Evolutionary conservation across 2,888 invertebrate species (phyloP).

Genomic region (Amphiduros pacificus): DNA sequence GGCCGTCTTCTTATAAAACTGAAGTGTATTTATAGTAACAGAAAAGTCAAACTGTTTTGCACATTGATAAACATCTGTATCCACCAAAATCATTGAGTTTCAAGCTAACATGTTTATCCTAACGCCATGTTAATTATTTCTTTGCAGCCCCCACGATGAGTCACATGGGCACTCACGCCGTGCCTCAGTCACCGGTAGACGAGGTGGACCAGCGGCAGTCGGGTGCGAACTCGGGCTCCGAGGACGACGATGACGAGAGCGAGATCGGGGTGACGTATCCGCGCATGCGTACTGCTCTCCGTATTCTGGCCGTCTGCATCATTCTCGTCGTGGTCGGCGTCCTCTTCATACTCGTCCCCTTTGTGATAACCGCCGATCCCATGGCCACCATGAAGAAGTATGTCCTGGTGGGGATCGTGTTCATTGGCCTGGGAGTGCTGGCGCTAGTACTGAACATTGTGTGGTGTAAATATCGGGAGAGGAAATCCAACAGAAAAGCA

Average conservation of each 20-base stretch:
- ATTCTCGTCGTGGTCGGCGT: not conserved
- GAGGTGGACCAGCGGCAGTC: too few species aligned
- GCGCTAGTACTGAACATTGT: not conserved
- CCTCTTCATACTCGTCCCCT: not conserved
- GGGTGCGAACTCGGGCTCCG: too few species aligned
- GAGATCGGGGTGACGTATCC: not conserved
- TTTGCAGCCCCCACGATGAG: too few species aligned
- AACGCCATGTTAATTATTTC: too few species aligned
- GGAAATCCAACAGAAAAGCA: not conserved
- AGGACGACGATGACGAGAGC: not conserved
- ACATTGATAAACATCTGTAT: too few species aligned
- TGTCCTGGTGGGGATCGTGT: not conserved
- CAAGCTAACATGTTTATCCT: too few species aligned
- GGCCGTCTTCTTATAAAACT: too few species aligned
- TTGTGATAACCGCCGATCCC: not conserved
- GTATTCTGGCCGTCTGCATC: not conserved
- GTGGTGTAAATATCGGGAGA: not conserved
- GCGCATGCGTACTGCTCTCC: not conserved
- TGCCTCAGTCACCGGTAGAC: too few species aligned
- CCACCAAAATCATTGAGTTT: too few species aligned
- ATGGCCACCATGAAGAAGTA: slow-evolving; percentile 4
- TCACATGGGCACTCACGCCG: too few species aligned
- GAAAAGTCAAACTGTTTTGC: too few species aligned
- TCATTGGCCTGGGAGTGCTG: not conserved
- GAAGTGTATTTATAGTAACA: too few species aligned